These are phyloP conservation scores for Lanius ludovicianus DNA, from an alignment of 2,113 vertebrate genomes.

Conservation along the genomic window DNA sequence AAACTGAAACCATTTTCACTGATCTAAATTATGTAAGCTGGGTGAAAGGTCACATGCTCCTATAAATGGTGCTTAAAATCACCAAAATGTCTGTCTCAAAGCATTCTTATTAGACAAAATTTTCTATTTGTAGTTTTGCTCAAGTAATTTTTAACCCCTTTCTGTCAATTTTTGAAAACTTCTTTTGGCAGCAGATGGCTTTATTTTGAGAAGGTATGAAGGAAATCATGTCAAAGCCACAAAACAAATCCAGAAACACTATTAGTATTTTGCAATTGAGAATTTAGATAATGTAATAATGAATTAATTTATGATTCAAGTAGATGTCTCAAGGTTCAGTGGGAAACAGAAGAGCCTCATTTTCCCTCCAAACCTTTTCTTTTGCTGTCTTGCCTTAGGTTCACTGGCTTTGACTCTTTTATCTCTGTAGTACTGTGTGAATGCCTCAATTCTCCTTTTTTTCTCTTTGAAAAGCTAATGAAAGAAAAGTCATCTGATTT, in stretches of 20 bases:
- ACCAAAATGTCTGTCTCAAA: background rate
- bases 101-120: background rate
- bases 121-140: background rate
- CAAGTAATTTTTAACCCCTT: background rate
- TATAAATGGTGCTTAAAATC: background rate
- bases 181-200: background rate
- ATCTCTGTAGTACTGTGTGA: background rate
- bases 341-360: background rate
- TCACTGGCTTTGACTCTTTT: background rate
- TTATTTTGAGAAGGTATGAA: background rate
- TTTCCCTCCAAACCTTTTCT: background rate
- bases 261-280: background rate
- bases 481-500: background rate
- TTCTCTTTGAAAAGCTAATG: background rate
- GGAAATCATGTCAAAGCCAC: background rate
- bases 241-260: background rate
- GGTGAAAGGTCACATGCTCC: background rate
- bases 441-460: background rate
- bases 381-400: background rate
- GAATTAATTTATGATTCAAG: background rate
- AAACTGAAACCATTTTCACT: background rate
- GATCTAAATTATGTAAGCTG: background rate
- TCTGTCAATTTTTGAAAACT: background rate
- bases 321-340: background rate
- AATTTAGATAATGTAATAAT: background rate